Base-by-base conservation (phyloP, 2,113 vertebrate species). In the Butorides virescens region DNA sequence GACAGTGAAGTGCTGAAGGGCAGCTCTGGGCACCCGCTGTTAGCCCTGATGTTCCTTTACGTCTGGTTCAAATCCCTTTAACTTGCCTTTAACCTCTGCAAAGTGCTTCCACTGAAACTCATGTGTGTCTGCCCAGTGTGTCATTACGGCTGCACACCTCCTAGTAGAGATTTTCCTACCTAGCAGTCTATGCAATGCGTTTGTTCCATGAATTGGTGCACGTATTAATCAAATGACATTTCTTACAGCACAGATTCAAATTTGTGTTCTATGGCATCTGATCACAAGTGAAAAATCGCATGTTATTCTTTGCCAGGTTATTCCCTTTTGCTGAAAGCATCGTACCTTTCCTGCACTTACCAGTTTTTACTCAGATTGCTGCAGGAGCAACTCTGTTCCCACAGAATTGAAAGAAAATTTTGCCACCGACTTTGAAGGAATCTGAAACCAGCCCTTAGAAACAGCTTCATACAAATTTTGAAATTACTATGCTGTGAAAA, bases 101-200 rank as follows among this genome's bases (percentile, higher is more conserved):
- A 61, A 88, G 17, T 11, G 19, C 7, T 77, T 74, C 30, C 13
- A 17, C 49, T 68, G 53, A 39, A 46, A 13, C 30, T n/a, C 26
- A 20, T 16, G 16, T 9, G 11, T n/a, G 20, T 44, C 21, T 55
- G 9, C 25, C 16, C 34, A 50, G 32, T 27, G 23, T 80, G n/a
- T n/a, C 18, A 21, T 44, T 58, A 49, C 11, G 17, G 15, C 37
- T 67, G 22, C 14, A 4, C 0, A 0, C 21, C 34, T 39, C 8
- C 26, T 34, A 18, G 59, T 1, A 37, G 20, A 56, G 13, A 21
- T 86, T 56, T 73, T 62, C 30, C 25, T 42, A 8, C 9, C 29
- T 63, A n/a, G 29, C 29, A 20, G 15, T n/a, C 11, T 0, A 44
- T 65, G 42, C 37, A 44, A 36, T 32, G 34, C 2, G 11, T 46